Base-by-base conservation (phyloP, 2,888 invertebrate species). In the Ochropleura plecta region DNA sequence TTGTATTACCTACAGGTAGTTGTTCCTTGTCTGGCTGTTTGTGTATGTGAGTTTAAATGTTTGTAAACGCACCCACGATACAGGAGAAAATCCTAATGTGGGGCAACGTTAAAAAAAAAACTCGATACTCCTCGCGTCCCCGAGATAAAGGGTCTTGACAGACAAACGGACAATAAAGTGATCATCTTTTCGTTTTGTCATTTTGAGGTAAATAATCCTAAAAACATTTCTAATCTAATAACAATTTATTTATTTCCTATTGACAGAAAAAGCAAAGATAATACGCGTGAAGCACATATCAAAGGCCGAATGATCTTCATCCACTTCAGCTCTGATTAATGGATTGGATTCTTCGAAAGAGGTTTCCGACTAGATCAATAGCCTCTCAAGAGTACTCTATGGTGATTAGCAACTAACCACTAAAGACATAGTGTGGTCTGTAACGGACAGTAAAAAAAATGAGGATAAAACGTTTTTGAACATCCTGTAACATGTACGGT, bases 281-380 rank as follows among this genome's bases (percentile, higher is more conserved):
- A 73, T 40, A 40, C 18, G 12, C 44, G 30, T 20, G 14, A 12
- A 63, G 42, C 51, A 51, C 70, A 44, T 46, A 51, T 59, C 30
- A 42, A 16, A 49, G 20, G 55, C 63, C 44, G 55, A 70, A 76
- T 70, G 44, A 76, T 76, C 30, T 76, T 30, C 40, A 55, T 14
- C 55, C 76, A 76, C 76, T 76, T 70, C 55, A 70, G 49, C 44
- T 3, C 14, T 49, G 14, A 70, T 70, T 76, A 76, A 70, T 70
- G 44, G 63, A 70, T 51, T 49, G 12, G 14, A 70, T 76, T 76
- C 62, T 55, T 44, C n/a, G 40, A 76, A 44, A 30, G 20, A 72
- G 53, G 16, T 72, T 12, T 30, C 3, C 0, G n/a, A 20, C 46
- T 55, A 48, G 40, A 78, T 66, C 44, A 78, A 78, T 62, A 57